Conservation (phyloP, 2,888 invertebrate species). For the Drosophila prolongata region DNA sequence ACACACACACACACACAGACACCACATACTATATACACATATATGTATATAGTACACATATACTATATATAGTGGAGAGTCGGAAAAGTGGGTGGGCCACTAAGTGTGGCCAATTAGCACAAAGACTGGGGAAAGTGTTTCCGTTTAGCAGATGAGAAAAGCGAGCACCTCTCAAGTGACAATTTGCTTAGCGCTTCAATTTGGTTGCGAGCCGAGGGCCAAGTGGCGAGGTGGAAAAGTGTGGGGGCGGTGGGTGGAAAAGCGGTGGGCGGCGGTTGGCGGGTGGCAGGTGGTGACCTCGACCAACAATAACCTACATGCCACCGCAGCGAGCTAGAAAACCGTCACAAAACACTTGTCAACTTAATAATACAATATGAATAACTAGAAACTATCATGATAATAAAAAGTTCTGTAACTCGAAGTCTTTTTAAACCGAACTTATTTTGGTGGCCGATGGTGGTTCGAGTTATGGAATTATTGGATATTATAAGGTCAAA, state of each 20-base stretch:
- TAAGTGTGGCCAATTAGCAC: constrained; percentile 80
- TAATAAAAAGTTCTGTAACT: too few relatives aligned
- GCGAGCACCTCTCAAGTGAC: constrained; percentile 46
- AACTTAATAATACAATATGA: neutral
- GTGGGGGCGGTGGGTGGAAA: neutral
- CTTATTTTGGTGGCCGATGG: too few relatives aligned
- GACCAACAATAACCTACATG: constrained; percentile 35
- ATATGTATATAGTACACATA: neutral
- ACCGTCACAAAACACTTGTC: neutral
- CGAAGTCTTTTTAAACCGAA: too few relatives aligned
- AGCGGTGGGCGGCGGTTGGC: constrained; percentile 12
- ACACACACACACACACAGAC: constrained; percentile 38
- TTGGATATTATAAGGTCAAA: too few relatives aligned
- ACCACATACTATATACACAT: constrained; percentile 31
- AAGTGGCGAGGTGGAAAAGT: constrained; percentile 9
- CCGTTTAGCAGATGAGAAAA: constrained; percentile 68
- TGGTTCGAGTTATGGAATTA: too few relatives aligned
- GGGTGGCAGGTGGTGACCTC: constrained; percentile 35
- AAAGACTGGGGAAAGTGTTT: constrained; percentile 80
- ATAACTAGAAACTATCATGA: neutral
- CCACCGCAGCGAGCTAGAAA: neutral
- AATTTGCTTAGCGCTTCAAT: constrained; percentile 59
- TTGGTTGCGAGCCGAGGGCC: constrained; percentile 58
- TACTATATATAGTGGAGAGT: constrained; percentile 4
- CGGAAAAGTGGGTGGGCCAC: constrained; percentile 30